Conservation (phyloP, 2,888 invertebrate species). For the Agonopterix arenella region DNA sequence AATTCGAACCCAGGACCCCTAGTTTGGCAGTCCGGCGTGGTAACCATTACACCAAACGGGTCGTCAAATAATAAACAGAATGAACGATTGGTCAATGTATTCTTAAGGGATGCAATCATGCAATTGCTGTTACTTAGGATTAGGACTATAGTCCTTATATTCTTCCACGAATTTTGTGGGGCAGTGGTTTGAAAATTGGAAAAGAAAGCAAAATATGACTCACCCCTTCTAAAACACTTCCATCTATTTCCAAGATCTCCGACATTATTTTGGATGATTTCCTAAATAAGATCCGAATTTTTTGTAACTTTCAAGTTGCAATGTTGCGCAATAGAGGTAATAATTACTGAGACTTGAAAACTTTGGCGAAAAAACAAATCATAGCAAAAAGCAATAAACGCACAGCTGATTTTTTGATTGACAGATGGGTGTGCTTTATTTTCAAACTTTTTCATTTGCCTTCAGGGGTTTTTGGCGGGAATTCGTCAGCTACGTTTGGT, state of each 20-base stretch:
- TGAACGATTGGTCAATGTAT: too few relatives aligned
- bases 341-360: too few relatives aligned
- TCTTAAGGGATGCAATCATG: too few relatives aligned
- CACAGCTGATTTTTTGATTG: not conserved
- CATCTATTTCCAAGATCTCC: constrained; percentile 81
- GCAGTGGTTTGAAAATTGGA: not conserved
- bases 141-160: not conserved
- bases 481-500: too few relatives aligned
- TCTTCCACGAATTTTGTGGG: not conserved
- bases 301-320: not conserved
- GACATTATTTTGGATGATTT: constrained; percentile 25
- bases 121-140: not conserved
- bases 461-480: too few relatives aligned
- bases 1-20: too few relatives aligned
- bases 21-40: too few relatives aligned
- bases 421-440: not conserved
- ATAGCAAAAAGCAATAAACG: not conserved
- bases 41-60: too few relatives aligned
- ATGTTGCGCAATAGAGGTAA: not conserved
- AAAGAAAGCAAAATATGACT: constrained; percentile 19
- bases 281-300: not conserved
- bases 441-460: too few relatives aligned
- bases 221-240: constrained; percentile 88
- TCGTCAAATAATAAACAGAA: too few relatives aligned
- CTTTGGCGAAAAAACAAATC: not conserved